These are phyloP conservation scores for Oophaga sylvatica DNA, from an alignment of 2,797 vertebrate species.

Conservation along the genomic window DNA sequence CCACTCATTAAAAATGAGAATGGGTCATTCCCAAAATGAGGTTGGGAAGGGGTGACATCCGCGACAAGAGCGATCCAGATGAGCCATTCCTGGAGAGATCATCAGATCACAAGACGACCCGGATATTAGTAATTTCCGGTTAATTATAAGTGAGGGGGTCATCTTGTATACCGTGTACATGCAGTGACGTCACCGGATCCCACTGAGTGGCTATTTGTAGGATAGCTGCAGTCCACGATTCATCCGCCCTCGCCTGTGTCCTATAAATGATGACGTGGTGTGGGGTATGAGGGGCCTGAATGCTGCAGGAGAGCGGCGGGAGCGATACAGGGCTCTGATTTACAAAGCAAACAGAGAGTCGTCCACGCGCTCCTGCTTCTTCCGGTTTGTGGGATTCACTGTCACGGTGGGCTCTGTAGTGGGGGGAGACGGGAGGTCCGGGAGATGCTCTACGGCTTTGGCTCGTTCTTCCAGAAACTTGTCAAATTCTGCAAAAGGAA, in stretches of 20 bases:
- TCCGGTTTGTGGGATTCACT: constrained; percentile 75
- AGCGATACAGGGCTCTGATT: constrained; percentile 61
- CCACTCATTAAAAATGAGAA: neutral
- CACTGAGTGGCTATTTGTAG: neutral
- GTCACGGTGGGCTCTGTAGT: constrained; percentile 77
- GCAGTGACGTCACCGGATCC: neutral
- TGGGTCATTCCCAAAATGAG: neutral
- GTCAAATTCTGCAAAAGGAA: constrained; percentile 86
- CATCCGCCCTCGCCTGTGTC: neutral
- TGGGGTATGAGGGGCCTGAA: neutral
- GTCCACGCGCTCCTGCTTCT: constrained; percentile 85
- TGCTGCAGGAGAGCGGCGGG: constrained; percentile 51
- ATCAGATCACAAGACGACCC: neutral
- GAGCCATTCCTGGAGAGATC: neutral
- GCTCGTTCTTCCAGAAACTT: constrained; percentile 97
- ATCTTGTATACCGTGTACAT: neutral
- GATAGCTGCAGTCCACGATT: neutral
- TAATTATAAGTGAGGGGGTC: neutral
- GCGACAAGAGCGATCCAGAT: neutral
- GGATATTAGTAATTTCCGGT: neutral
- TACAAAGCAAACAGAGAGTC: constrained; percentile 88
- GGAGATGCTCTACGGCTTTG: constrained; percentile 91
- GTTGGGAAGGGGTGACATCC: neutral
- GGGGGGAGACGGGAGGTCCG: constrained; percentile 85
- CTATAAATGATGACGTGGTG: neutral